Base-by-base conservation (phyloP, 2,797 vertebrate species). In the Remorina albescens region DNA sequence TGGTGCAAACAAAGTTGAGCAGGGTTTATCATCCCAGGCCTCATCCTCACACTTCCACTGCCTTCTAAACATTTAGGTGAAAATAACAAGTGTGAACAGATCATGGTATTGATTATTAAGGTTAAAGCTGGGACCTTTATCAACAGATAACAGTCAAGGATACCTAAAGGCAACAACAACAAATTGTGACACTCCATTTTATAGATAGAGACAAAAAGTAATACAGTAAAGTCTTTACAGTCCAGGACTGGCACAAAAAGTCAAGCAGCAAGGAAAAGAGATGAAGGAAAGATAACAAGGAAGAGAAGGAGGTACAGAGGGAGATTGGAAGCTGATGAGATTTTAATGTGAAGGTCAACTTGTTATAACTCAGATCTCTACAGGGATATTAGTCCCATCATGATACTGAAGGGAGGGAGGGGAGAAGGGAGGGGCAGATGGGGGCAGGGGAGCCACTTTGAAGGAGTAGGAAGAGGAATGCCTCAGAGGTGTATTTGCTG, bases 321-420 rank as follows among this genome's bases (percentile, higher is more conserved):
- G 71, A 89, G 76, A 80, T 66, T 61, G 49, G 67, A 88, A 85
- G 84, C 81, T 91, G 91, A 94, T 91, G 87, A 93, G 88, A 90
- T 91, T 93, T 91, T 90, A 92, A 91, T 90, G 88, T 90, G 88
- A 93, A 92, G 91, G 90, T 93, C 92, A 91, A 90, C 89, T 88
- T 89, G 89, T 92, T 92, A 88, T 86, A 90, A 89, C 81, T 87
- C 71, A 76, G 79, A 91, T 88, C 89, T 92, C 90, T 73, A 44
- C 58, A 42, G 91, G 91, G 89, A 90, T 82, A 81, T 88, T 78
- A 85, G 84, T 91, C 86, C 86, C 88, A 87, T 78, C 72, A 72
- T 83, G 82, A 70, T 73, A 79, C 66, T 65, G 76, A 68, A 32
- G 83, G 74, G 49, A 19, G 63, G 56, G 57, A 19, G 64, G 30